Evolutionary conservation across 2,797 vertebrate species (phyloP).

Genomic region (Enteromius trimaculatus): DNA sequence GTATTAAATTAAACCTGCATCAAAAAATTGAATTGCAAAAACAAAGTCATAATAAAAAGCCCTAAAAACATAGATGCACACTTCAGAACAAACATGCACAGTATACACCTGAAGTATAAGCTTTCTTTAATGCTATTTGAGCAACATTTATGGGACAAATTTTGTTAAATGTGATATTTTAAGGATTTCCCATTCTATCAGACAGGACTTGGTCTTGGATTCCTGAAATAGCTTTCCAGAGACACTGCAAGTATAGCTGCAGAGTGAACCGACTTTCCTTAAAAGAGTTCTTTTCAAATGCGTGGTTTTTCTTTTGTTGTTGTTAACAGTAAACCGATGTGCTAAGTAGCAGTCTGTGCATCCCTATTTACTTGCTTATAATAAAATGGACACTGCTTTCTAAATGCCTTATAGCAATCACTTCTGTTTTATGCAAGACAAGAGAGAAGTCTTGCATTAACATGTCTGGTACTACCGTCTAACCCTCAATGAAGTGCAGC

Average conservation of each 20-base stretch:
- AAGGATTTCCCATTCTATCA: neutral
- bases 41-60: neutral
- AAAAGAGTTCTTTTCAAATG: neutral
- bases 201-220: neutral
- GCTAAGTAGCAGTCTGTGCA: neutral
- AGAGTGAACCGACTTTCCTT: neutral
- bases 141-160: neutral
- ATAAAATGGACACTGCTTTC: neutral
- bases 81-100: neutral
- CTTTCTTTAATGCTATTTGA: neutral
- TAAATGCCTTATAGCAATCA: conserved; percentile 1
- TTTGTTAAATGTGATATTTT: neutral
- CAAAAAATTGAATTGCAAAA: neutral
- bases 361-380: neutral
- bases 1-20: neutral
- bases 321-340: neutral
- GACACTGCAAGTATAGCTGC: neutral
- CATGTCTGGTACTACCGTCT: conserved; percentile 38
- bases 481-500: conserved; percentile 39
- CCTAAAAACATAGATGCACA: neutral
- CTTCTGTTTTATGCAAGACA: conserved; percentile 29
- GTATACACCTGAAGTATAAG: neutral
- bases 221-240: neutral
- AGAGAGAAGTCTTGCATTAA: conserved; percentile 51
- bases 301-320: neutral